Evolutionary conservation across 2,113 vertebrate genomes (phyloP), one percentile per base, ranked within the genome.

Genomic region (Lucifuga dentata): DNA sequence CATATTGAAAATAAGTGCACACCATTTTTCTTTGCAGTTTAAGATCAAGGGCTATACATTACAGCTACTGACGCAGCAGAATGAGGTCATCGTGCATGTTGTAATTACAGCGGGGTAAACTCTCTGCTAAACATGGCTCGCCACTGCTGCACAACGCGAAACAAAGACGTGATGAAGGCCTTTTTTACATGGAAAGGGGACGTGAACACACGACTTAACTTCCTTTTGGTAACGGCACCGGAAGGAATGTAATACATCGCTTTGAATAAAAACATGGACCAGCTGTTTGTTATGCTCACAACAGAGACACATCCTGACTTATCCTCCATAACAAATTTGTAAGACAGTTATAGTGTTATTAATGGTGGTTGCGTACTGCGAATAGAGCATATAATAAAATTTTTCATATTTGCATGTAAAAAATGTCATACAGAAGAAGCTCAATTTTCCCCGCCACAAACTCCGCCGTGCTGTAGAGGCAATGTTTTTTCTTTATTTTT

Each of bases 71-170:
- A 88, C 86, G 78, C 74, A 83, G 80, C 86, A 86, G 81, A 86
- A 80, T 84, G 86, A 88, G 81, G 84, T 88, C 84, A 83, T 55
- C 58, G 86, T 81, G 74, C 70, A 71, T 76, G 84, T 84, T 82
- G 81, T 86, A 80, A 84, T 86, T 86, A 88, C 81, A 78, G 78
- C 78, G 75, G 74, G 76, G 78, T 85, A 76, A 85, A 87, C 69
- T 26, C 57, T 13, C 19, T 9, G 3, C 26, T 10, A 5, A 11
- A 8, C 38, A n/a, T 2, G 38, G 70, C 75, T 79, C 39, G 17
- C 53, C 60, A 61, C 84, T 76, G 75, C 68, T 78, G 52, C 64
- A 23, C 64, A 29, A 29, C 3, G 26, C 26, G 26, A 11, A 46
- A 35, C 7, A 33, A 52, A 45, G 3, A 21, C 24, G 35, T 24